A percentile compares a stretch with the other conserved stretches of the same genome.
These are phyloP conservation scores for Lerista edwardsae DNA, from an alignment of 2,797 vertebrate genomes.

Conservation along the genomic window DNA sequence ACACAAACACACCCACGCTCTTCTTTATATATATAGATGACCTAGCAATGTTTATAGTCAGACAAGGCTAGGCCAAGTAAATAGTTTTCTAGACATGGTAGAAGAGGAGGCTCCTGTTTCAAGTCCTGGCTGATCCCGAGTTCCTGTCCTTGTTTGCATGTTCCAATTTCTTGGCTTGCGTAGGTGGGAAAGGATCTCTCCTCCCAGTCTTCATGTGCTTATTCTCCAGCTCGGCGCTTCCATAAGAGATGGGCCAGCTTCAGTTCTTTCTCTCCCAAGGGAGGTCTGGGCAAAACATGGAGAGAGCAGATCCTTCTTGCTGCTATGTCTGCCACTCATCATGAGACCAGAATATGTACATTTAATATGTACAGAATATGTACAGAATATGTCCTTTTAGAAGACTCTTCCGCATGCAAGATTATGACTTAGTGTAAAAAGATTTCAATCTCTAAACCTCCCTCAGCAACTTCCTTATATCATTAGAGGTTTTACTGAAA, in stretches of 20 bases:
- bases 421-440: no score
- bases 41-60: background rate
- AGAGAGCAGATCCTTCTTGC: background rate
- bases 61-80: background rate
- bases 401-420: background rate
- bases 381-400: no score
- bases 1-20: no score
- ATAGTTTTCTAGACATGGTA: background rate
- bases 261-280: background rate
- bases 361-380: background rate
- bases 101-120: background rate
- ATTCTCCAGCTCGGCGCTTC: background rate
- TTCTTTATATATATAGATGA: background rate
- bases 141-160: background rate
- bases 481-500: background rate
- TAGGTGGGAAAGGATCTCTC: background rate
- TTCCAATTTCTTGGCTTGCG: background rate
- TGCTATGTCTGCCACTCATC: background rate
- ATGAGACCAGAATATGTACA: background rate
- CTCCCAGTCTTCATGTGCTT: background rate
- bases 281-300: background rate
- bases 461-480: background rate
- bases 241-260: background rate
- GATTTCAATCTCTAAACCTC: background rate
- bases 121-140: background rate